Evolutionary conservation across 2,113 vertebrate species (phyloP), one percentile per base, ranked within the genome.

Genomic region (Alexandromys fortis): DNA sequence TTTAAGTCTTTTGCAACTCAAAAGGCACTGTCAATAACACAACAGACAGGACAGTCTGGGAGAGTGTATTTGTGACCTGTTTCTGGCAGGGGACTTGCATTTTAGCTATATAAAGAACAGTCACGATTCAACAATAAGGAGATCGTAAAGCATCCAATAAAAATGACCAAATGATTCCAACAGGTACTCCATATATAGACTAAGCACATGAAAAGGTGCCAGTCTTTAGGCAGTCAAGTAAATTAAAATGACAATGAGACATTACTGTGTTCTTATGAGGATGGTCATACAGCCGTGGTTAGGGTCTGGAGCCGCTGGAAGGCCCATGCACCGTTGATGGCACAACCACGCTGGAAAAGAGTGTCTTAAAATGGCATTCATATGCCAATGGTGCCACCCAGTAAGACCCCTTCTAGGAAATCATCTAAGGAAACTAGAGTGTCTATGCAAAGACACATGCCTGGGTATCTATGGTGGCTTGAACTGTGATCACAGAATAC

Each of bases 361-460:
- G 35, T 55, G 89, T 96, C 38, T 90, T 92, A 89, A 86, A 92
- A 75, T 83, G 33, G 45, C 81, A 70, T n/a, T 8, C 33, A 38
- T 38, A 75, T 22, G 14, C 2, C 19, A 87, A 35, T 22, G 45
- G 73, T 6, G 24, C 24, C 91, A 30, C 3, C 55, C 2, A 21
- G 0, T 81, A 78, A 82, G 72, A 86, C 45, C 47, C 45, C 49
- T 91, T 55, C n/a, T 89, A 55, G 12, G 26, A 30, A 87, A 93
- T 90, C 86, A 73, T 21, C 47, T 65, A 88, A 55, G 90, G 30
- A 81, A 90, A 63, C 14, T 3, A 42, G 28, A 49, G 2, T 38
- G 42, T 55, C 45, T 65, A 1, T 45, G 26, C 10, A 91, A 90
- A 58, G 47, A 42, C 8, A 55, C 78, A 2, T 17, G 1, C 14